Evolutionary conservation across 2,888 invertebrate genomes (phyloP).

Genomic region (Tetrapedia diversipes): DNA sequence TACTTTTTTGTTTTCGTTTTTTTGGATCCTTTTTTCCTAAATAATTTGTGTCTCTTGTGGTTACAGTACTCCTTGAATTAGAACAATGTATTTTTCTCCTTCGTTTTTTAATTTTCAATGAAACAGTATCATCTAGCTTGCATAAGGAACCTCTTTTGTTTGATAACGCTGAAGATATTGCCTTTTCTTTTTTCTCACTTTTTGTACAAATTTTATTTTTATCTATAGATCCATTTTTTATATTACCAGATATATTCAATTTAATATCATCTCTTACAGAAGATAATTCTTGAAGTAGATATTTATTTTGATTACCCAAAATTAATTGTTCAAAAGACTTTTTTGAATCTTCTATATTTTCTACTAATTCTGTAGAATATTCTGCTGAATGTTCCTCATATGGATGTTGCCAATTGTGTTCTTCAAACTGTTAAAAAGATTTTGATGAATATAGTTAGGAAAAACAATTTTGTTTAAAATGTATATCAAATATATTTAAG

Average conservation of each 20-base stretch:
- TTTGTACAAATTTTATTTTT: conserved; percentile 45
- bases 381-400: conserved; percentile 53
- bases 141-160: conserved; percentile 55
- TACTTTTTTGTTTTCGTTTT: conserved; percentile 66
- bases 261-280: conserved; percentile 39
- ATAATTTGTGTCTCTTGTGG: conserved; percentile 69
- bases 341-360: conserved; percentile 31
- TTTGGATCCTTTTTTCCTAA: conserved; percentile 59
- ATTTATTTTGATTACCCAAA: conserved; percentile 23
- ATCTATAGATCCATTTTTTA: conserved; percentile 14
- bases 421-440: conserved; percentile 22
- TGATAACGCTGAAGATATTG: conserved; percentile 34
- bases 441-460: conserved; percentile 24
- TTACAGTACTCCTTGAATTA: conserved; percentile 75
- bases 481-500: conserved; percentile 9
- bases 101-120: conserved; percentile 69
- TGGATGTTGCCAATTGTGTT: conserved; percentile 48
- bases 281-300: conserved; percentile 9
- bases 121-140: conserved; percentile 61
- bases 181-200: conserved; percentile 55
- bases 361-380: conserved; percentile 58
- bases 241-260: conserved; percentile 49
- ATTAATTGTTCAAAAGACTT: conserved; percentile 30
- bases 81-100: conserved; percentile 69
- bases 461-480: neutral